Conservation (phyloP, 2,113 vertebrate species). For the Pachyramphus minor region DNA sequence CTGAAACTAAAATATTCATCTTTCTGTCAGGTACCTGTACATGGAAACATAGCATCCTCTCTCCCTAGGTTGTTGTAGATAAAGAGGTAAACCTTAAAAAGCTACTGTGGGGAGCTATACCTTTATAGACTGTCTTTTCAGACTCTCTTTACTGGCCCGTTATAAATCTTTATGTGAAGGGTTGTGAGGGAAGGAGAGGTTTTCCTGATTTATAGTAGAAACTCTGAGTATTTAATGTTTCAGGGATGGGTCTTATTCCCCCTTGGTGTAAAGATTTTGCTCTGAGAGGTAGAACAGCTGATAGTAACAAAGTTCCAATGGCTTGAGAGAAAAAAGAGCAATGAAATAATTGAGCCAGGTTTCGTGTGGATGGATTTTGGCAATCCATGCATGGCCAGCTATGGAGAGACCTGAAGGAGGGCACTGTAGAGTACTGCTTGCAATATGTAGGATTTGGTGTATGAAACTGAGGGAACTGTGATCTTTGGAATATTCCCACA, state of each 20-base stretch:
- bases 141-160: background rate
- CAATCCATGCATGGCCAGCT: background rate
- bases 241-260: background rate
- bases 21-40: background rate
- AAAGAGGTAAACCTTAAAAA: background rate
- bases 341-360: background rate
- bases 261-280: background rate
- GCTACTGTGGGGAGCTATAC: background rate
- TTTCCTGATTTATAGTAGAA: background rate
- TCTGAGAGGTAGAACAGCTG: background rate
- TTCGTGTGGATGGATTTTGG: background rate
- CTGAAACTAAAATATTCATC: background rate
- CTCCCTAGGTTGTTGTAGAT: background rate
- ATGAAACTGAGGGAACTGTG: background rate
- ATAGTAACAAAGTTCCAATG: background rate
- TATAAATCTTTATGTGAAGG: background rate
- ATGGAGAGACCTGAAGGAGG: background rate
- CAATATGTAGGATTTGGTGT: background rate
- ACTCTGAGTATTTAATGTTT: background rate
- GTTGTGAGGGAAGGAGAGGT: background rate
- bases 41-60: background rate
- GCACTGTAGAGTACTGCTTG: background rate
- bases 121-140: background rate
- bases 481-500: background rate
- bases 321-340: background rate